These are phyloP conservation scores for Watsonalla binaria DNA, from an alignment of 2,888 invertebrate genomes.

Conservation along the genomic window DNA sequence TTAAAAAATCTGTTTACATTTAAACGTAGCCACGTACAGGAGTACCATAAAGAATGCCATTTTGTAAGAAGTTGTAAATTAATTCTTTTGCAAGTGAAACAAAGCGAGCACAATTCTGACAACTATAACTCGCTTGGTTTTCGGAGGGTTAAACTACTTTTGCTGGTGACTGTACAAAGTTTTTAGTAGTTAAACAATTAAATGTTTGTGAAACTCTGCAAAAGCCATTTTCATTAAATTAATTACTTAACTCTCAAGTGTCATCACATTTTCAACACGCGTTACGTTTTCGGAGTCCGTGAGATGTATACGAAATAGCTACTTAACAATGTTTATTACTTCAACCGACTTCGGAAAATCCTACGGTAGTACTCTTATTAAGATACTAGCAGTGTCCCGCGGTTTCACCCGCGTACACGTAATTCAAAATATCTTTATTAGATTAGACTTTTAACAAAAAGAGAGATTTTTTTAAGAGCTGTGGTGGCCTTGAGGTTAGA, in stretches of 20 bases:
- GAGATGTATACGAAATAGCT: background rate
- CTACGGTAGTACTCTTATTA: no score
- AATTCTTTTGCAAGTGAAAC: background rate
- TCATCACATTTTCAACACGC: background rate
- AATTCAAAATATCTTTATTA: no score
- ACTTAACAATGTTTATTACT: no score
- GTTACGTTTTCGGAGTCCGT: background rate
- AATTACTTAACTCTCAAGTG: background rate
- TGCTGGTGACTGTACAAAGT: background rate
- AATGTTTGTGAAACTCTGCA: constrained; percentile 1
- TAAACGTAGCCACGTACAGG: no score
- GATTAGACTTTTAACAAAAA: no score
- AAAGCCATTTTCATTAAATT: constrained; percentile 1
- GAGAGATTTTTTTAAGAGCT: no score
- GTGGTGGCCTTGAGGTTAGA: no score
- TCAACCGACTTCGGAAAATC: no score
- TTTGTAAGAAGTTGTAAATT: background rate
- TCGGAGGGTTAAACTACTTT: constrained; percentile 1
- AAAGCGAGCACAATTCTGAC: background rate
- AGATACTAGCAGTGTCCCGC: no score
- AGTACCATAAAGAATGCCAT: no score
- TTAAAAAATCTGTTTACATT: no score
- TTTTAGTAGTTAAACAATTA: constrained; percentile 1
- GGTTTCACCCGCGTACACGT: no score
- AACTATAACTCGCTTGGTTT: background rate